Base-by-base conservation (phyloP, 2,888 invertebrate species). In the Nowickia ferox region DNA sequence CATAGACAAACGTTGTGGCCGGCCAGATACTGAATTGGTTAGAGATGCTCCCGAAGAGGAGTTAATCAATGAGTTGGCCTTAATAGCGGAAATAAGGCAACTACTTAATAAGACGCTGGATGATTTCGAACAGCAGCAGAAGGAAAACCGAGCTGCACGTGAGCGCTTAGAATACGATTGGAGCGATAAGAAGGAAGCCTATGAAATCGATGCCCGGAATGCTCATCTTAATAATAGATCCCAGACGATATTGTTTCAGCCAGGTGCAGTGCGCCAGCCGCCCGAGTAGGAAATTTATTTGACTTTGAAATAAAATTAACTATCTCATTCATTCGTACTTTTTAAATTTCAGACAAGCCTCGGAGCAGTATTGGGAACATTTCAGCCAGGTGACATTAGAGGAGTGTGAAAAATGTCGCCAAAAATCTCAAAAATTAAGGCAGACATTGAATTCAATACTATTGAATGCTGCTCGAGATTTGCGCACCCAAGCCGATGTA, bases 121-220 rank as follows among this genome's bases (percentile, higher is more conserved):
- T 51, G 95, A 95, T 89, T 95, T 97, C 42, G 95, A 96, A 87
- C 93, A 94, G 51, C 96, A 97, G 92, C 93, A 96, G 90, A 90
- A 94, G 42, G 95, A 96, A 88, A 96, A 97, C 90, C 96, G 96
- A 89, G 95, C 96, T 17, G 96, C 96, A 0, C 97, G 98, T 91
- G 95, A 96, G 87, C 95, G 96, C 59, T 94, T 98, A 82, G 98
- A 98, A 93, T 96, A 95, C 90, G 98, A 98, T 91, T 98, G 97
- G 97, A 97, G 97, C 89, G 97, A 98, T 90, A 98, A 98, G 93
- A 94, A 95, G 81, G 95, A 96, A 90, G 95, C 97, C 0, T 96
- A 96, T 89, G 95, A 96, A 88, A 95, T 97, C 5, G 98, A 98
- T 89, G 93, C 96, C 0, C 92, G 93, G 0, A 96, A 96, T 91